phyloP scores from a whole-genome alignment of 2,113 vertebrate species.

The Corydoras maculifer region DNA sequence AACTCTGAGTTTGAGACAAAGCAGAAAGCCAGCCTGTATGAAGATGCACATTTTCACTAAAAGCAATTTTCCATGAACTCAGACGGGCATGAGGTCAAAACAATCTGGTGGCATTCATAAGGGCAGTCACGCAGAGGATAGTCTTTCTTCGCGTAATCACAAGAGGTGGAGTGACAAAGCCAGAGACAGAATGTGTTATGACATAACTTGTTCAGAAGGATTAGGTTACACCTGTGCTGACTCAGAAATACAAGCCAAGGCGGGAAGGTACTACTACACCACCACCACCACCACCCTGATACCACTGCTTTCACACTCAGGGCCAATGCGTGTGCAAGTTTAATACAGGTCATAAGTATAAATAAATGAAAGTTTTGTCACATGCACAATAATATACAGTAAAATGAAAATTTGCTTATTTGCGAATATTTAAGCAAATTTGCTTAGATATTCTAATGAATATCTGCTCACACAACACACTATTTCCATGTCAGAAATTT shows the following conservation, averaged over 20 bases:
- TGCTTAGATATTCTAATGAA: too few species aligned
- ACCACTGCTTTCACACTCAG: background rate
- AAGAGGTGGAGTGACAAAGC: background rate
- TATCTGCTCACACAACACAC: too few species aligned
- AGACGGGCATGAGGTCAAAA: background rate
- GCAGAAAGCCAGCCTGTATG: background rate
- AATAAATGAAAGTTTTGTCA: background rate
- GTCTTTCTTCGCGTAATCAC: constrained; percentile 11
- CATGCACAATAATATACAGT: too few species aligned
- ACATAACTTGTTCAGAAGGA: background rate
- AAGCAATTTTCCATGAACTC: background rate
- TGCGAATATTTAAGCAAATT: too few species aligned
- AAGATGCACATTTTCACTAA: background rate
- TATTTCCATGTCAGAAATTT: too few species aligned
- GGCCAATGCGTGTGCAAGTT: background rate
- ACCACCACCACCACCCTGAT: background rate
- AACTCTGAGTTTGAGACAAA: background rate
- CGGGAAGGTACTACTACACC: constrained; percentile 17
- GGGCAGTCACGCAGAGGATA: background rate
- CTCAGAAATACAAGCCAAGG: background rate
- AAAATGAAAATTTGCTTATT: too few species aligned
- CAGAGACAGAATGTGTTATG: constrained; percentile 3
- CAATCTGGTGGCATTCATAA: background rate
- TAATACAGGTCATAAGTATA: background rate
- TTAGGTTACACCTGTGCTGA: constrained; percentile 22